Percentiles rank a stretch among this genome's conserved stretches.
Evolutionary conservation across 2,888 invertebrate species (phyloP).

Genomic region (Dioctria linearis): DNA sequence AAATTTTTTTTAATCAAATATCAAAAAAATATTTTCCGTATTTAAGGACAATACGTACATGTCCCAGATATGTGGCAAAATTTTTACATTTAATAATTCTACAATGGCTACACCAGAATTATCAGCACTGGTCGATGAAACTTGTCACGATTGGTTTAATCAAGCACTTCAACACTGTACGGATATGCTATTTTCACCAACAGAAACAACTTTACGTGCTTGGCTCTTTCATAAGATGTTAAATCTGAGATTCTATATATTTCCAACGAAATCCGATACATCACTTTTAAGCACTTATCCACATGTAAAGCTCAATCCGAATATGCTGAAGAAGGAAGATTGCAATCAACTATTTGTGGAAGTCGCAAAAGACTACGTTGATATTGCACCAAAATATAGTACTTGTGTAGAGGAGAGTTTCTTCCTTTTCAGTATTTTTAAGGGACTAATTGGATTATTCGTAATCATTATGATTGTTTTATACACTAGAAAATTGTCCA

Average conservation of each 20-base stretch:
- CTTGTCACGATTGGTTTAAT: constrained; percentile 52
- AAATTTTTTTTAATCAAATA: neutral
- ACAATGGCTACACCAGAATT: neutral
- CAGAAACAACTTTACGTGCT: constrained; percentile 26
- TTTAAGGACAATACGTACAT: constrained; percentile 52
- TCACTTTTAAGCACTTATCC: constrained; percentile 5
- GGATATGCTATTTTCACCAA: constrained; percentile 37
- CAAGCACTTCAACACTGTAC: constrained; percentile 52
- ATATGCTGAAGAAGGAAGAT: constrained; percentile 36
- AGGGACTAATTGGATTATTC: constrained; percentile 22
- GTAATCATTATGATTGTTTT: neutral
- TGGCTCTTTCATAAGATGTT: constrained; percentile 45
- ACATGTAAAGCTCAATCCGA: constrained; percentile 39
- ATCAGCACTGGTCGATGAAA: neutral
- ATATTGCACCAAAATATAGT: constrained; percentile 48
- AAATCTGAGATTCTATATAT: constrained; percentile 19
- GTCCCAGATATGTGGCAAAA: constrained; percentile 54
- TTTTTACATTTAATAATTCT: constrained; percentile 51
- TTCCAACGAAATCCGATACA: neutral
- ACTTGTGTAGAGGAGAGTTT: constrained; percentile 44
- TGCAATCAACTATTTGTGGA: constrained; percentile 53
- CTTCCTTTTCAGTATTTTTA: constrained; percentile 13
- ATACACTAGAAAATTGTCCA: neutral
- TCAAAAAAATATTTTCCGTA: neutral
- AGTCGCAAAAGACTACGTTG: constrained; percentile 53